Percentiles rank a stretch among this genome's conserved stretches.
These are phyloP conservation scores for Isaurus tuberculatus DNA, from an alignment of 92 coral and sea anemone species.

Conservation along the genomic window DNA sequence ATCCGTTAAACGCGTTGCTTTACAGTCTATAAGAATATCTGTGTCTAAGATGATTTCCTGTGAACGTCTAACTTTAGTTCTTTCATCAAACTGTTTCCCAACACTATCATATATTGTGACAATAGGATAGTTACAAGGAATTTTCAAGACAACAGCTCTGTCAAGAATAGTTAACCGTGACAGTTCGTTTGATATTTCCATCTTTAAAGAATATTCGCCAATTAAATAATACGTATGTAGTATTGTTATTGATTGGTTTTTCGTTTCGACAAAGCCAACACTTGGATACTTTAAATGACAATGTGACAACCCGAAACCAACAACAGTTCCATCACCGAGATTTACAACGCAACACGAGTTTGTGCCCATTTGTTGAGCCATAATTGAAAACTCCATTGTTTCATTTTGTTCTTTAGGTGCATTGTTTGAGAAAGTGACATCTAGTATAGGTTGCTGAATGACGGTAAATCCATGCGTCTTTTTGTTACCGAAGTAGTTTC, in stretches of 20 bases:
- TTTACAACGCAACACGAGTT: conserved; percentile 63
- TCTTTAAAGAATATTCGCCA: conserved; percentile 46
- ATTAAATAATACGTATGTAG: conserved; percentile 54
- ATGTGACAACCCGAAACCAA: conserved; percentile 60
- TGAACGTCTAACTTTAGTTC: conserved; percentile 48
- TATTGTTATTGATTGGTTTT: conserved; percentile 29
- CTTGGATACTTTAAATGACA: conserved; percentile 40
- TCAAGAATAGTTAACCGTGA: conserved; percentile 43
- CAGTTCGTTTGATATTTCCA: conserved; percentile 70
- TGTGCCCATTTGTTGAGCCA: conserved; percentile 61
- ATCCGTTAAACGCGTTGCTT: conserved; percentile 64
- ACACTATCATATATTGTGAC: conserved; percentile 53
- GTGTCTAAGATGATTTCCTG: conserved; percentile 38
- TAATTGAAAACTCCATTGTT: conserved; percentile 53
- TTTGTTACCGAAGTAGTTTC: conserved; percentile 56
- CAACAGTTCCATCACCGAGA: conserved; percentile 70
- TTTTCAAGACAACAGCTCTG: conserved; percentile 59
- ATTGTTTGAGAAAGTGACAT: conserved; percentile 49
- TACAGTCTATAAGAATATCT: conserved; percentile 56
- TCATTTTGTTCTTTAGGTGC: conserved; percentile 65
- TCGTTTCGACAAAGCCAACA: conserved; percentile 31
- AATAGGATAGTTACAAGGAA: conserved; percentile 74
- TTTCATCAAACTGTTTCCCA: conserved; percentile 33
- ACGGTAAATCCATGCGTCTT: conserved; percentile 31
- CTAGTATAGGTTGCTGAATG: conserved; percentile 60